Percentiles rank a stretch among this genome's conserved stretches.
Evolutionary conservation across 2,888 invertebrate genomes (phyloP).

Genomic region (Drymonia ruficornis): DNA sequence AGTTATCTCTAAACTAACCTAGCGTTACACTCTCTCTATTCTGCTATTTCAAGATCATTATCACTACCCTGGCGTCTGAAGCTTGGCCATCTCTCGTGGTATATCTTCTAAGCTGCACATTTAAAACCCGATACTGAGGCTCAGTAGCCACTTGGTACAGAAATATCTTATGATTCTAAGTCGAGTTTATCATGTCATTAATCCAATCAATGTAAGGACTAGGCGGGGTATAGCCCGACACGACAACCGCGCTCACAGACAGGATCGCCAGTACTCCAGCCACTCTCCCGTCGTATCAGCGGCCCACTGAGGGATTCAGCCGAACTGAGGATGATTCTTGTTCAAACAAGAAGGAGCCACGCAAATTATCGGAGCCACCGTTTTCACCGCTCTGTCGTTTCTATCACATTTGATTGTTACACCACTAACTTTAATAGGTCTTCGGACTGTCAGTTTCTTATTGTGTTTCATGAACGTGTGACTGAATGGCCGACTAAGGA

Average conservation of each 20-base stretch:
- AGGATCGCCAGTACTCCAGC: slow-evolving; percentile 2
- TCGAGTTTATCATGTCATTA: neutral
- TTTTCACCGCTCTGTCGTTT: neutral
- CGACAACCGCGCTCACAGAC: neutral
- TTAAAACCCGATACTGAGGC: no score
- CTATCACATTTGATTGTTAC: no score
- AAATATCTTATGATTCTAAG: neutral
- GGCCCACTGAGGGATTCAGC: slow-evolving; percentile 6
- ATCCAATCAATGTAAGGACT: slow-evolving; percentile 13
- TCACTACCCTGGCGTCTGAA: no score
- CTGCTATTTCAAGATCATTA: no score
- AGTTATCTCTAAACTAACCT: no score
- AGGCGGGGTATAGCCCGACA: no score
- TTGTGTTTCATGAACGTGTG: neutral
- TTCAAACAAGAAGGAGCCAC: neutral
- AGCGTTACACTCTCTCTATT: no score
- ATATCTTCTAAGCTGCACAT: neutral
- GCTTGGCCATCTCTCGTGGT: no score
- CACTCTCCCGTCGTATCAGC: slow-evolving; percentile 5
- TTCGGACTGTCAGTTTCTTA: neutral
- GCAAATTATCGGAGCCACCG: neutral
- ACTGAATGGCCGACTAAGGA: neutral
- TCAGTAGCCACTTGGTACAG: no score
- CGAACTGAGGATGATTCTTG: neutral
- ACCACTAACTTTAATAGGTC: neutral